phyloP scores from a whole-genome alignment of 1,140 invertebrate genomes.

The Drosophila oshimai region DNA sequence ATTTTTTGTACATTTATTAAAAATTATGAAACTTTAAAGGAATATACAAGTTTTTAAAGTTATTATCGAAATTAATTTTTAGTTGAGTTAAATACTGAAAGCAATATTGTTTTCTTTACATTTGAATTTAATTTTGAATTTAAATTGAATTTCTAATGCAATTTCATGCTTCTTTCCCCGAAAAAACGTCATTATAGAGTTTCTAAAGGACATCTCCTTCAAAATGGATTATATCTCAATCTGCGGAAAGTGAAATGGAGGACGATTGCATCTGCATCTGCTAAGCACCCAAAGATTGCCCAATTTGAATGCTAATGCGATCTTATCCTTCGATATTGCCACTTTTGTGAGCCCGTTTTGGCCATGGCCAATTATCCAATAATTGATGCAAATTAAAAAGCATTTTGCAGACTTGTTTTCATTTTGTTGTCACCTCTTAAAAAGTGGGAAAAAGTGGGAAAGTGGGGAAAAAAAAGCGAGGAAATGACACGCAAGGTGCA shows the following conservation, averaged over 20 bases:
- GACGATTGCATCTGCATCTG: neutral
- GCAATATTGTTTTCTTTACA: too few relatives aligned
- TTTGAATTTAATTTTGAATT: too few relatives aligned
- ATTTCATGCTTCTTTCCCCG: too few relatives aligned
- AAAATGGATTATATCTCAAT: neutral
- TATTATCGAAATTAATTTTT: too few relatives aligned
- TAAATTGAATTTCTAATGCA: too few relatives aligned
- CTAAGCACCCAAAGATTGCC: constrained; percentile 1
- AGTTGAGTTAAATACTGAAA: too few relatives aligned
- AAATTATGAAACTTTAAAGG: too few relatives aligned
- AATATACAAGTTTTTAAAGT: too few relatives aligned
- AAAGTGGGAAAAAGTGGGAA: neutral
- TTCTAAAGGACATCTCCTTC: neutral
- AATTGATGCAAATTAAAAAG: constrained; percentile 63
- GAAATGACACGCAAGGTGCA: constrained; percentile 16
- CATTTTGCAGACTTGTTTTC: constrained; percentile 39
- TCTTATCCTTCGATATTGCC: constrained; percentile 3
- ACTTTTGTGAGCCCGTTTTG: constrained; percentile 11
- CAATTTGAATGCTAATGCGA: constrained; percentile 16
- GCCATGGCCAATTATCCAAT: constrained; percentile 48
- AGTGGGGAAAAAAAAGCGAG: neutral
- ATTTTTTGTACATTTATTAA: too few relatives aligned
- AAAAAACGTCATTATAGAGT: neutral
- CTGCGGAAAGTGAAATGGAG: neutral
- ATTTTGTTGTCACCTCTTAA: neutral